These are phyloP conservation scores for Melangyna quadrimaculata DNA, from an alignment of 2,888 invertebrate species.

Conservation along the genomic window DNA sequence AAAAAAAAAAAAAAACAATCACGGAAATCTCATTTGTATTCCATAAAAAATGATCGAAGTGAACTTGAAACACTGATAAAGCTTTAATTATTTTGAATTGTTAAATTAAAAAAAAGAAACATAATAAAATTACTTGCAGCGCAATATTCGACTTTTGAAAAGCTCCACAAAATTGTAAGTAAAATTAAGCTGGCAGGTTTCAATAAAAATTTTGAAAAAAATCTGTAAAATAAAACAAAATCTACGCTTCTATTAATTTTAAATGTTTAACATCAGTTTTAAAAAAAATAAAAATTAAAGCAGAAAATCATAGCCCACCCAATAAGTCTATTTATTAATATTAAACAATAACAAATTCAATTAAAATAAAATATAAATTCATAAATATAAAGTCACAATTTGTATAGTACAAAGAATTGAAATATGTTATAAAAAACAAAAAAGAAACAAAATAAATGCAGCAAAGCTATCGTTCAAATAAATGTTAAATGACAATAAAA, in stretches of 20 bases:
- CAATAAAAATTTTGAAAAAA: not conserved
- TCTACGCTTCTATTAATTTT: not conserved
- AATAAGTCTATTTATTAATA: conserved; percentile 7
- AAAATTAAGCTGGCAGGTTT: not conserved
- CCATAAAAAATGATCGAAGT: not conserved
- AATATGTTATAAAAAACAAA: too few relatives aligned
- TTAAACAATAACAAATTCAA: not conserved
- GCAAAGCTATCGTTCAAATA: conserved; percentile 31
- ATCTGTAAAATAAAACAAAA: not conserved
- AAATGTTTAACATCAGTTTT: not conserved
- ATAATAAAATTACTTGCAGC: conserved; percentile 13
- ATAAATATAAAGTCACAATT: conserved; percentile 45
- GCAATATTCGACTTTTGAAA: conserved; percentile 34
- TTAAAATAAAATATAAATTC: not conserved
- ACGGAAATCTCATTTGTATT: not conserved
- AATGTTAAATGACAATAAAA: conserved; percentile 24
- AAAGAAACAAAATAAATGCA: not conserved
- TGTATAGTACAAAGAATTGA: conserved; percentile 62
- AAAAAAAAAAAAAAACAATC: not conserved
- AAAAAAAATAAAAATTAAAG: not conserved
- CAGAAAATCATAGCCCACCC: conserved; percentile 10
- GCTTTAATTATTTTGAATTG: conserved; percentile 8
- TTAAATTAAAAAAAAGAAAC: not conserved
- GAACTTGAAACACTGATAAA: not conserved
- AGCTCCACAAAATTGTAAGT: conserved; percentile 17